Evolutionary conservation across 2,888 invertebrate species (phyloP), one percentile per base, ranked within the genome.

Genomic region (Hoplodrina blanda): DNA sequence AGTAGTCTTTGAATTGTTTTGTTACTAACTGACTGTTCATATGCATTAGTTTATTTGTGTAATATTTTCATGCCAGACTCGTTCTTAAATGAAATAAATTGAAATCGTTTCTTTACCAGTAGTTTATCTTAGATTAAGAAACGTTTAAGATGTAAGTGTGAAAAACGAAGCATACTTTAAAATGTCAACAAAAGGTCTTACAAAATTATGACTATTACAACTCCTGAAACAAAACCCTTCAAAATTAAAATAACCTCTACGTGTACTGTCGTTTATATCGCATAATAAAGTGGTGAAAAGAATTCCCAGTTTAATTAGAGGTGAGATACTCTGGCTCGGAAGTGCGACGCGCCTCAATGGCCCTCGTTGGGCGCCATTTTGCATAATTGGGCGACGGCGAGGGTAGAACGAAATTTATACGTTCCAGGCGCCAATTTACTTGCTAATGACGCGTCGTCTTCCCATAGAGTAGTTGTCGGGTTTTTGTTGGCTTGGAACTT

Each of bases 361-460:
- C 92, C 89, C 95, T 94, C 92, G 92, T 91, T 89, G 92, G 94
- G 90, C 94, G 95, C 93, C 96, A 95, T 95, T 96, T 95, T 95
- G 94, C 96, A 95, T 96, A 96, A 96, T 95, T 96, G 96, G 95
- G 94, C 94, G 92, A 88, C 86, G 85, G 79, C 65, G 92, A 92
- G 94, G 94, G 95, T 92, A 92, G 94, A 86, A 91, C 93, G 94
- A 94, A 95, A 95, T 95, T 95, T 95, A 95, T 95, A 94, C 95
- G 92, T 92, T 90, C 91, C 90, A 90, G 90, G 91, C 94, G 95
- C 93, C 95, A 95, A 96, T 96, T 96, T 94, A 93, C 92, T 94
- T 94, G 95, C 95, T 96, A 96, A 96, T 95, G 96, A 96, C 93
- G 94, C 92, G 91, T 92, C 93, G 91, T 94, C 94, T 92, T 91